These are phyloP conservation scores for Gryon sp. DNA, from an alignment of 1,140 invertebrate genomes.

Conservation along the genomic window DNA sequence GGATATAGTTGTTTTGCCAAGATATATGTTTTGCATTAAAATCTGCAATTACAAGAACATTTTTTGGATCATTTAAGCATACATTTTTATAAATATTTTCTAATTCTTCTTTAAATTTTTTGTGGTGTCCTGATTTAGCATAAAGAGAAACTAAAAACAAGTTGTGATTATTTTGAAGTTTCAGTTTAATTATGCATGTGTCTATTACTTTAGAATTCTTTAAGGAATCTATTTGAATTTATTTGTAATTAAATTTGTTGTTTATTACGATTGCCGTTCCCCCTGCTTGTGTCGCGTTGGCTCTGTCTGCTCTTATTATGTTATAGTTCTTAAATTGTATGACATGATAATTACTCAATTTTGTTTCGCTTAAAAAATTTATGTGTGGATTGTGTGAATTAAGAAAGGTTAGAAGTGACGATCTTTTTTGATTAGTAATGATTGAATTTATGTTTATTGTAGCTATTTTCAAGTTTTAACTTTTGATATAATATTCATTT, in stretches of 20 bases:
- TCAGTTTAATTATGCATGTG: constrained; percentile 16
- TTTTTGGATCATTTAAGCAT: constrained; percentile 6
- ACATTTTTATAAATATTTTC: constrained; percentile 7
- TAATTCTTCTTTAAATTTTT: constrained; percentile 15
- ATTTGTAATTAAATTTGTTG: constrained; percentile 31
- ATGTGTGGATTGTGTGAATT: constrained; percentile 17
- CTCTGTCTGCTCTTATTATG: constrained; percentile 9
- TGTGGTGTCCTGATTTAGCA: constrained; percentile 10
- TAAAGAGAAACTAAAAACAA: constrained; percentile 28
- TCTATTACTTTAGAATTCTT: constrained; percentile 37
- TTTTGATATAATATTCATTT: constrained; percentile 24
- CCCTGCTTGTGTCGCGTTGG: neutral
- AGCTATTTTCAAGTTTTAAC: constrained; percentile 31
- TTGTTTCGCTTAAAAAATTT: constrained; percentile 18
- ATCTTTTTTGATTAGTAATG: too few relatives aligned
- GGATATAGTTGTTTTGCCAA: constrained; percentile 24
- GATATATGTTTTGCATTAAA: constrained; percentile 40
- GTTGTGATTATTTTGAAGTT: constrained; percentile 11
- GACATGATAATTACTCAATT: constrained; percentile 14
- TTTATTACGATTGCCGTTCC: constrained; percentile 34
- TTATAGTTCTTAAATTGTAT: neutral
- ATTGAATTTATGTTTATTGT: too few relatives aligned
- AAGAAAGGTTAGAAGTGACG: constrained; percentile 1
- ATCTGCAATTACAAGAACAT: constrained; percentile 42
- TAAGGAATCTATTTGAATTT: constrained; percentile 54